phyloP scores from a whole-genome alignment of 2,888 invertebrate species.

The Rhogogaster chlorosoma region DNA sequence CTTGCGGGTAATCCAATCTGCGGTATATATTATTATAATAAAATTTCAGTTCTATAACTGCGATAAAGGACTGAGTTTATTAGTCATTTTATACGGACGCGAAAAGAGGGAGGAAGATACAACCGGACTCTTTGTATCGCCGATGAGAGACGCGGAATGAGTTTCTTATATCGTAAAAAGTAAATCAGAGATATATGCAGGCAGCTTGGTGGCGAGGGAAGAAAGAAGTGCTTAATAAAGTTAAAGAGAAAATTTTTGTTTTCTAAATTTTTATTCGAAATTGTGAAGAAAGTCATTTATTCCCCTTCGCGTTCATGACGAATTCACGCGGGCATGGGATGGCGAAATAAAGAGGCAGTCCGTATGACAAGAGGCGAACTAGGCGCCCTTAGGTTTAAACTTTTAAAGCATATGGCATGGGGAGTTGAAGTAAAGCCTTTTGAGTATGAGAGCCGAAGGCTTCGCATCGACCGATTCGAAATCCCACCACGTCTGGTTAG shows the following conservation, averaged over 20 bases:
- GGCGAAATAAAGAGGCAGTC: neutral
- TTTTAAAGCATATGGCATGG: neutral
- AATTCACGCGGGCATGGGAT: neutral
- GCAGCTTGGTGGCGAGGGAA: neutral
- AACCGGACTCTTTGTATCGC: neutral
- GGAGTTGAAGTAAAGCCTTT: neutral
- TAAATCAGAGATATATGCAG: neutral
- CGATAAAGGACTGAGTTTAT: neutral
- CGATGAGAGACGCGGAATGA: neutral
- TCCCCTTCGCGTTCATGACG: neutral
- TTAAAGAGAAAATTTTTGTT: no score
- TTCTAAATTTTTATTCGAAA: no score
- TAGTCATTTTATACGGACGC: neutral
- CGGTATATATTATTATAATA: neutral
- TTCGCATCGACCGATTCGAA: slow-evolving; percentile 5
- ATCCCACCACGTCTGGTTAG: slow-evolving; percentile 8
- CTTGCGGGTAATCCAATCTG: no score
- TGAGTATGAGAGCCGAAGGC: neutral
- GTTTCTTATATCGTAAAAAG: slow-evolving; percentile 2
- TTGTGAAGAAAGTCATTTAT: neutral
- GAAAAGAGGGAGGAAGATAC: neutral
- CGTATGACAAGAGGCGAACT: neutral
- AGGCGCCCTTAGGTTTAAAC: neutral
- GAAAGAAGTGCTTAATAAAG: neutral
- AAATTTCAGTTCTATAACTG: neutral